Percentiles rank a stretch among this genome's conserved stretches.
Conservation (phyloP, 2,797 vertebrate species). For the Brachymystax lenok region DNA sequence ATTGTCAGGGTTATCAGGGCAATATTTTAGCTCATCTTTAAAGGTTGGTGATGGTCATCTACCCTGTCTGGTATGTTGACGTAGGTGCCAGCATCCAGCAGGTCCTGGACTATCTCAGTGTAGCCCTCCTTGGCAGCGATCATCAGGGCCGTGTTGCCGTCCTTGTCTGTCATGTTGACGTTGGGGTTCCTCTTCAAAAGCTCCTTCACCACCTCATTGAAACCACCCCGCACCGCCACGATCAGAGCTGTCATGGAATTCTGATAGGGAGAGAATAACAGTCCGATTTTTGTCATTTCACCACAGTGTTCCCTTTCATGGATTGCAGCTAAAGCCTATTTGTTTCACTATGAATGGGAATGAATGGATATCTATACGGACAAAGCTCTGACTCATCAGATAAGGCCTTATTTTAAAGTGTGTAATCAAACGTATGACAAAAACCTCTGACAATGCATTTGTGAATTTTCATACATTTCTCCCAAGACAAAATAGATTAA, state of each 20-base stretch:
- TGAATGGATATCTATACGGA: no score
- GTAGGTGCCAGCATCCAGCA: constrained; percentile 94
- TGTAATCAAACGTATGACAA: no score
- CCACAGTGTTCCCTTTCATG: no score
- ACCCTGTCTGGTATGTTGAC: constrained; percentile 97
- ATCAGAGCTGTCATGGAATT: constrained; percentile 99
- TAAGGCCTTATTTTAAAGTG: no score
- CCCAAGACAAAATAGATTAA: no score
- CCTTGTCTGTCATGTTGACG: constrained; percentile 97
- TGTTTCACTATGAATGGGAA: no score
- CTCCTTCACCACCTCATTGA: constrained; percentile 92
- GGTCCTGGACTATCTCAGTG: constrained; percentile 94
- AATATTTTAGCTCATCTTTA: background rate
- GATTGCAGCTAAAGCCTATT: no score
- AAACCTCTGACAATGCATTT: no score
- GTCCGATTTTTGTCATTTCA: no score
- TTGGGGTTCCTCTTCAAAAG: constrained; percentile 95
- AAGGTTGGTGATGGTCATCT: constrained; percentile 33
- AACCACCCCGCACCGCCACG: constrained; percentile 94
- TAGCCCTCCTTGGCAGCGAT: constrained; percentile 96
- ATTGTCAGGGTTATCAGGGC: background rate
- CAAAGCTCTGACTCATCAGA: no score
- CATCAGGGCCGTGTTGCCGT: constrained; percentile 96
- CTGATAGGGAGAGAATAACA: constrained; percentile 58
- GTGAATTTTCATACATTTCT: no score